Evolutionary conservation across 2,113 vertebrate species (phyloP).

Genomic region (Passerina amoena): DNA sequence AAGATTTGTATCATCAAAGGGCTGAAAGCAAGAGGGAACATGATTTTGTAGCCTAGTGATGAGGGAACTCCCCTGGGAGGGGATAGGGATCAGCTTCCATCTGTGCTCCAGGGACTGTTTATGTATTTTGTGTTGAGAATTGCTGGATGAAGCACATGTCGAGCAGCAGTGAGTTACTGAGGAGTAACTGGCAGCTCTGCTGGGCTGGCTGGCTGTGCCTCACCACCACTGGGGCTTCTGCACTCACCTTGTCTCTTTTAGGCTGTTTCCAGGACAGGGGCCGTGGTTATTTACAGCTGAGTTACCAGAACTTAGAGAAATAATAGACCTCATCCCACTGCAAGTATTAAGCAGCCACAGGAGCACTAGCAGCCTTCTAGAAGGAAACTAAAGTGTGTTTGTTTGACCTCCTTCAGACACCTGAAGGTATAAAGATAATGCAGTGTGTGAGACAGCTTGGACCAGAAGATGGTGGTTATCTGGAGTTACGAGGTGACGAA

Average conservation of each 20-base stretch:
- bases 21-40: conserved; percentile 50
- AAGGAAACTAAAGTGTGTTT: fast-evolving
- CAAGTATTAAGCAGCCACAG: not conserved
- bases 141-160: not conserved
- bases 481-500: not conserved
- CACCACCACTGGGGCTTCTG: not conserved
- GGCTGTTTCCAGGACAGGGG: not conserved
- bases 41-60: conserved; percentile 29
- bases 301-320: not conserved
- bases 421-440: not conserved
- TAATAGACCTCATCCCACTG: not conserved
- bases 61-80: conserved; percentile 66
- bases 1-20: conserved; percentile 66
- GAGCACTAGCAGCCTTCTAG: fast-evolving
- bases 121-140: conserved; percentile 21
- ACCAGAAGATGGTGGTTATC: not conserved
- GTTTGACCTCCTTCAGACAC: not conserved
- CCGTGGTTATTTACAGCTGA: not conserved
- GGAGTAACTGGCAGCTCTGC: not conserved
- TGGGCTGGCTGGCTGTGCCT: not conserved
- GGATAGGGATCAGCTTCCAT: conserved; percentile 15
- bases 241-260: not conserved
- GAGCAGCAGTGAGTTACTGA: not conserved
- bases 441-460: not conserved
- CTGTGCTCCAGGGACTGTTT: conserved; percentile 52